phyloP scores from a whole-genome alignment of 1,140 invertebrate species.

The Drosophila baimaii region DNA sequence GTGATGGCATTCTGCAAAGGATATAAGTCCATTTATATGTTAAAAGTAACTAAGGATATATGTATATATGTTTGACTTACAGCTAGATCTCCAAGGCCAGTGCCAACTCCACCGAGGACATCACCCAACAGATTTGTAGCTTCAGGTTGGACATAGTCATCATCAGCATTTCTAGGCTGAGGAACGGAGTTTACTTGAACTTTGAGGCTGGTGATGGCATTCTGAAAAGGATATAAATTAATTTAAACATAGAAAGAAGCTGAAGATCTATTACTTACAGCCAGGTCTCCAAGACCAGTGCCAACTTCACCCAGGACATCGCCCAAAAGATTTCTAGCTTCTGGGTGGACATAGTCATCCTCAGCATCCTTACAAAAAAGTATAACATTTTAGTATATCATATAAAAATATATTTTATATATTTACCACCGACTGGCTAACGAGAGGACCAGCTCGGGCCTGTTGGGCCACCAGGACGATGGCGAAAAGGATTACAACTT shows the following conservation, averaged over 20 bases:
- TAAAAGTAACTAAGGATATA: neutral
- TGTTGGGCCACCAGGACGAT: slow-evolving; percentile 26
- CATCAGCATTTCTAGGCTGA: no score
- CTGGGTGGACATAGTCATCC: slow-evolving; percentile 26
- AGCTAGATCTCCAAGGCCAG: slow-evolving; percentile 43
- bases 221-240: slow-evolving; percentile 1
- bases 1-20: slow-evolving; percentile 42
- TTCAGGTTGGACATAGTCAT: slow-evolving; percentile 31
- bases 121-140: slow-evolving; percentile 41
- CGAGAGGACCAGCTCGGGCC: slow-evolving; percentile 23
- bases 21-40: neutral
- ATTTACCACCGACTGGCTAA: slow-evolving; percentile 15
- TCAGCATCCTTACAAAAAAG: no score
- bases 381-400: slow-evolving; percentile 7
- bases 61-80: no score
- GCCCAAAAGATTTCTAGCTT: slow-evolving; percentile 38
- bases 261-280: slow-evolving; percentile 17
- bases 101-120: slow-evolving; percentile 33
- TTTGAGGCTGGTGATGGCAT: slow-evolving; percentile 43
- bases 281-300: slow-evolving; percentile 42
- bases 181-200: slow-evolving; percentile 6
- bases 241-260: no score
- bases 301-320: slow-evolving; percentile 41
- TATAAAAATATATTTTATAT: neutral
- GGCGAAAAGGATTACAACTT: slow-evolving; percentile 23